phyloP scores from a whole-genome alignment of 2,797 vertebrate species.

The Lycodopsis pacificus region DNA sequence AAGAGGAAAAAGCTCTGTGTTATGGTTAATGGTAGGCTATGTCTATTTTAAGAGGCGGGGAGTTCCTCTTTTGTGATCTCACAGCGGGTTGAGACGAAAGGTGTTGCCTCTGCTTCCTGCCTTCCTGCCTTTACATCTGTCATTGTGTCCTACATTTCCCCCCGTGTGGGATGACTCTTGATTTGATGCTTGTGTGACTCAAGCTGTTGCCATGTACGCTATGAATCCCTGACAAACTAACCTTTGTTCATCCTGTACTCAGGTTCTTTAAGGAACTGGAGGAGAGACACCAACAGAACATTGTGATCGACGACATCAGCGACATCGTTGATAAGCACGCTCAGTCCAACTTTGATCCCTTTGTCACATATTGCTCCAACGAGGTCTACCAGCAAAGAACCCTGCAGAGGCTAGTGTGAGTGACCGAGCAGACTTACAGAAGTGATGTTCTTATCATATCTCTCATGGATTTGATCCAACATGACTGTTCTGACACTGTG shows the following conservation, averaged over 20 bases:
- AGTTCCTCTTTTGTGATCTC: slow-evolving; percentile 67
- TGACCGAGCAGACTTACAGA: slow-evolving; percentile 41
- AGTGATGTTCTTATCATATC: slow-evolving; percentile 35
- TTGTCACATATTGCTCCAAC: slow-evolving; percentile 97
- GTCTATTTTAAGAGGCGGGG: slow-evolving; percentile 73
- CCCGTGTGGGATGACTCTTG: slow-evolving; percentile 8
- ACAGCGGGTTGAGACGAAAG: slow-evolving; percentile 38
- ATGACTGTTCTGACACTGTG: slow-evolving; percentile 17
- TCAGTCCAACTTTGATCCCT: slow-evolving; percentile 92
- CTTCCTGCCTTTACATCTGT: slow-evolving; percentile 61
- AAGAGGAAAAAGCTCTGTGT: slow-evolving; percentile 78
- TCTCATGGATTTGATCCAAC: slow-evolving; percentile 35
- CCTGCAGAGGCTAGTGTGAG: slow-evolving; percentile 94
- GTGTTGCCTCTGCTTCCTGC: slow-evolving; percentile 59
- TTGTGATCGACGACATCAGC: slow-evolving; percentile 93
- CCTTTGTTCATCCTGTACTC: slow-evolving; percentile 8
- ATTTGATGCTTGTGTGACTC: slow-evolving; percentile 29
- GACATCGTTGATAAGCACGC: slow-evolving; percentile 93
- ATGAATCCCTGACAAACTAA: slow-evolving; percentile 31
- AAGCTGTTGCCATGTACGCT: not conserved
- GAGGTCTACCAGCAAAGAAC: slow-evolving; percentile 98
- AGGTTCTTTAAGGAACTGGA: slow-evolving; percentile 97
- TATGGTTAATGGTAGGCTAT: slow-evolving; percentile 52
- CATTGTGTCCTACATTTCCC: slow-evolving; percentile 37
- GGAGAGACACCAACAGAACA: slow-evolving; percentile 90